phyloP scores from a whole-genome alignment of 2,888 invertebrate species.

The Meloe dianella region DNA sequence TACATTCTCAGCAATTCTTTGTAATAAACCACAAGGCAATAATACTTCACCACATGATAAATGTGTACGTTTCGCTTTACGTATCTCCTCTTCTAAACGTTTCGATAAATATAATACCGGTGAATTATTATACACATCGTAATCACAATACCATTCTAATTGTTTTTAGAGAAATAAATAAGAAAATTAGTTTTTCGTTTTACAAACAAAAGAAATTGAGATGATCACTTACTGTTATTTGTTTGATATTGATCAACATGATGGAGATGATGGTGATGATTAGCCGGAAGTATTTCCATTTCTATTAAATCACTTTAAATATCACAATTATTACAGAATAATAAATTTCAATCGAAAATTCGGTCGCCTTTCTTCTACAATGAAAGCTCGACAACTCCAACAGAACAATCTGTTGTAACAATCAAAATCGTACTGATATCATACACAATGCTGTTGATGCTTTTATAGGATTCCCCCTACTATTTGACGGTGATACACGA shows the following conservation, averaged over 20 bases:
- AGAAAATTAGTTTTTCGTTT: no score
- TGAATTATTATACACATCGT: constrained; percentile 57
- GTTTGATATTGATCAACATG: constrained; percentile 49
- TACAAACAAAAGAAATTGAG: constrained; percentile 23
- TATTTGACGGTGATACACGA: constrained; percentile 25
- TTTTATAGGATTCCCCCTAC: constrained; percentile 38
- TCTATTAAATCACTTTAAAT: constrained; percentile 46
- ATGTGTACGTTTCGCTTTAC: constrained; percentile 81
- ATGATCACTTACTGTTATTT: constrained; percentile 54
- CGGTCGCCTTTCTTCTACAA: constrained; percentile 40
- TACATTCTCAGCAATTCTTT: constrained; percentile 79
- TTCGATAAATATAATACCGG: constrained; percentile 74
- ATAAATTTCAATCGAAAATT: constrained; percentile 38
- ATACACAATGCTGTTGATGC: constrained; percentile 23
- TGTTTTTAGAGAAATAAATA: no score
- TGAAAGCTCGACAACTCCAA: constrained; percentile 36
- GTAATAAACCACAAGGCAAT: constrained; percentile 81
- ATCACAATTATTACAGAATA: constrained; percentile 47
- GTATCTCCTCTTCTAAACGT: constrained; percentile 77
- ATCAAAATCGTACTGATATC: constrained; percentile 32
- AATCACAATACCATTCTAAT: constrained; percentile 58
- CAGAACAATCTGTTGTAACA: background rate
- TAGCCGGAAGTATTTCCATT: constrained; percentile 53
- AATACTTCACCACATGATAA: constrained; percentile 85
- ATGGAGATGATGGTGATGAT: constrained; percentile 45